Evolutionary conservation across 2,888 invertebrate species (phyloP), one percentile per base, ranked within the genome.

Genomic region (Phania funesta): DNA sequence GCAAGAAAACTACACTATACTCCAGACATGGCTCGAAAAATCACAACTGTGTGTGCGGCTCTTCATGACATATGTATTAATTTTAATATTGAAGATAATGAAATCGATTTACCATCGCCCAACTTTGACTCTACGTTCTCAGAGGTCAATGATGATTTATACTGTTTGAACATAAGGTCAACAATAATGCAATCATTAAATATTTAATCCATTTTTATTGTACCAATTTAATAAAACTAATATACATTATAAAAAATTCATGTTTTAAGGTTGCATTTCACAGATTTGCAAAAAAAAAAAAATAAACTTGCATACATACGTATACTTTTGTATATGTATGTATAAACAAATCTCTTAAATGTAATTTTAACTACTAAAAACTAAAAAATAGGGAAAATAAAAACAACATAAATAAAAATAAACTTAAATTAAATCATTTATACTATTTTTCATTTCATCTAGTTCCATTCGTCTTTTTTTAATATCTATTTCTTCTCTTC

Each of bases 401-500:
- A n/a, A n/a, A n/a, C n/a, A n/a, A n/a, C n/a, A n/a, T n/a, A n/a
- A n/a, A n/a, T n/a, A n/a, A n/a, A n/a, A n/a, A n/a, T n/a, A n/a
- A n/a, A n/a, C n/a, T n/a, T 11, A 38, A 22, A 13, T 24, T 50
- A 11, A 24, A 24, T 22, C 11, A 22, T 13, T 50, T 24, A 50
- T 24, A 50, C 50, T n/a, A 13, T 9, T 50, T 50, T 50, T 7
- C 7, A 29, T 13, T 50, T 50, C 50, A 13, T 26, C 24, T 9
- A 50, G 20, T 50, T 26, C 50, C 3, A 50, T 13, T 26, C 22
- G 20, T n/a, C 50, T 24, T 50, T 24, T 48, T 22, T 48, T 22
- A 48, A 50, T 50, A 6, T 50, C 50, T 22, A 50, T 50, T 50
- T 50, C 50, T 9, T 50, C 50, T 24, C 13, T 50, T 24, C 50